A percentile compares a stretch with the other conserved stretches of the same genome.
Conservation (phyloP, 1,140 invertebrate species). For the Amyelois transitella region DNA sequence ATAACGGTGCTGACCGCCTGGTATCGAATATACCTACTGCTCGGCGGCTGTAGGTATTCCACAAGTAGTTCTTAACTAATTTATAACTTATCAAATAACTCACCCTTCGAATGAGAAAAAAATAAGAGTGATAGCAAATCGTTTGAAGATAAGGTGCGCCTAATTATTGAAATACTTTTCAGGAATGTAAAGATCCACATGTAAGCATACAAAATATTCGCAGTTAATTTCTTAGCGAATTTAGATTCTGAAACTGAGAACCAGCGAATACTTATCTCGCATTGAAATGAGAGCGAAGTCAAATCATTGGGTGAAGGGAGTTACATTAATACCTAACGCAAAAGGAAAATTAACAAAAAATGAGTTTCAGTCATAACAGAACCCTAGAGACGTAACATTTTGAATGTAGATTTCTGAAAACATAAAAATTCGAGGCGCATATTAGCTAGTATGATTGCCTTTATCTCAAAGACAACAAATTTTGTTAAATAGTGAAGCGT, state of each 20-base stretch:
- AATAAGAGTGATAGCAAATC: neutral
- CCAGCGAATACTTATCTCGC: too few species aligned
- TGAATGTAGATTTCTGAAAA: too few species aligned
- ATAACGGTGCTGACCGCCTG: slow-evolving; percentile 45
- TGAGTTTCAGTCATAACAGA: too few species aligned
- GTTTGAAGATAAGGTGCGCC: neutral
- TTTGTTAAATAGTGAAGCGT: neutral
- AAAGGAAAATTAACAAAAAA: too few species aligned
- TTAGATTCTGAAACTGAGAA: too few species aligned
- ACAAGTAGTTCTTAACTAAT: too few species aligned
- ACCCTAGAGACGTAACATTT: neutral
- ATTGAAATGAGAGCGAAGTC: too few species aligned
- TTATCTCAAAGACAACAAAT: neutral
- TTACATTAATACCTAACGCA: too few species aligned
- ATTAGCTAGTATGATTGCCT: neutral
- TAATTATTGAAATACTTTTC: neutral
- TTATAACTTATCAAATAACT: neutral
- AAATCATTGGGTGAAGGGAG: too few species aligned
- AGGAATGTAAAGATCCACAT: neutral
- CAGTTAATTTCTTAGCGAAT: too few species aligned
- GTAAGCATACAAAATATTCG: too few species aligned
- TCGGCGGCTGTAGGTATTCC: neutral
- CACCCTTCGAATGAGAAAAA: neutral
- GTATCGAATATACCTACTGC: slow-evolving; percentile 33
- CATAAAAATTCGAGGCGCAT: too few species aligned